Base-by-base conservation (phyloP, 2,888 invertebrate species). In the Bellardia bayeri region DNA sequence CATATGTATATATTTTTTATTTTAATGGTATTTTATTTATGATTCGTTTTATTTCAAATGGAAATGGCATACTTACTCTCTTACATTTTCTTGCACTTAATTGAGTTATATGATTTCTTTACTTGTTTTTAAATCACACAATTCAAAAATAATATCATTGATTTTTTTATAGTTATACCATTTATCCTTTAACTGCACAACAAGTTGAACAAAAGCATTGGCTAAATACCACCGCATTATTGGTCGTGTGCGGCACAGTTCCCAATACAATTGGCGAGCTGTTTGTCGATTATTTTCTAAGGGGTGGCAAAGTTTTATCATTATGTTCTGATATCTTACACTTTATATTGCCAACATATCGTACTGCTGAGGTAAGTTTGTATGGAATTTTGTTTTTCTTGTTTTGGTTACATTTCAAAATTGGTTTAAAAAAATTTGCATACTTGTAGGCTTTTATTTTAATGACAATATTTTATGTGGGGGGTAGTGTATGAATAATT, bases 311-410 rank as follows among this genome's bases (percentile, higher is more conserved):
- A 87, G 93, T 97, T 82, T 94, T 97, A 9, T 97, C 97, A 42
- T 94, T 97, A 3, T 97, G 97, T 91, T 97, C 97, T 4, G 97
- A 97, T 92, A 94, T 97, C 45, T 94, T 97, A 54, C 96, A 97
- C 90, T 95, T 96, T 51, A 95, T 97, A 72, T 94, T 97, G 89
- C 97, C 97, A 33, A 96, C 96, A 83, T 97, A 97, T 92, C 96
- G 97, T 90, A 97, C 97, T 78, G 97, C 97, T 8, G 97, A 97
- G 95, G 97, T 96, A 90, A 84, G 76, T 86, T 42, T 30, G 16
- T 51, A n/a, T 30, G 1, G 3, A 8, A 23, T 37, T 11, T 37
- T 49, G 0, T 69, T 13, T 49, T 8, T 14, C 54, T 37, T 16
- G 33, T 69, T 49, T 42, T 11, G 3, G 33, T 33, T 33, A 4